A percentile compares a stretch with the other conserved stretches of the same genome.
Conservation (phyloP, 2,888 invertebrate species). For the Synergus umbraculus region DNA sequence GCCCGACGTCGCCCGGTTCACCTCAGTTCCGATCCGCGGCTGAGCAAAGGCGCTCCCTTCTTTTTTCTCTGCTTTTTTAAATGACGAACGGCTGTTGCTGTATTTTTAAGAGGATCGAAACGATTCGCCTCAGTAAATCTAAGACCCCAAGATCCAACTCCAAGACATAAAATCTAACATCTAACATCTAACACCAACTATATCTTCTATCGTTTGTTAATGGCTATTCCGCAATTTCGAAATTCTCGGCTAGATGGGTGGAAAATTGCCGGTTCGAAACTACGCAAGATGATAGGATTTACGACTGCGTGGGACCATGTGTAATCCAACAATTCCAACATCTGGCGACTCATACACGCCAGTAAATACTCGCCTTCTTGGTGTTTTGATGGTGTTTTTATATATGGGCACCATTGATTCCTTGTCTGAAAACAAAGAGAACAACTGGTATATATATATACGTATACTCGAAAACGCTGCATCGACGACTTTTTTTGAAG, state of each 20-base stretch:
- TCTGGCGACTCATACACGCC: slow-evolving; percentile 46
- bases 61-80: slow-evolving; percentile 1
- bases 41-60: slow-evolving; percentile 37
- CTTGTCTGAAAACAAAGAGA: slow-evolving; percentile 41
- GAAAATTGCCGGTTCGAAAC: slow-evolving; percentile 43
- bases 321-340: slow-evolving; percentile 47
- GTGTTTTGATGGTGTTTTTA: slow-evolving; percentile 46
- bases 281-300: slow-evolving; percentile 45
- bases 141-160: not conserved
- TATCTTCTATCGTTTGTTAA: slow-evolving; percentile 30
- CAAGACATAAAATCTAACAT: not conserved
- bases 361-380: slow-evolving; percentile 47
- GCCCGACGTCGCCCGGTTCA: slow-evolving; percentile 36
- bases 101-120: slow-evolving; percentile 20
- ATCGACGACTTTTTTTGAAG: slow-evolving; percentile 49
- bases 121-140: not conserved
- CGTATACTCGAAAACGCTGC: slow-evolving; percentile 19
- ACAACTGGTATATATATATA: slow-evolving; percentile 12
- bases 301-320: slow-evolving; percentile 45
- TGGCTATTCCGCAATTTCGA: slow-evolving; percentile 45
- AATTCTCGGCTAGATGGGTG: slow-evolving; percentile 42
- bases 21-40: slow-evolving; percentile 35
- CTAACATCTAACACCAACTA: not conserved
- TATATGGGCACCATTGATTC: slow-evolving; percentile 52
- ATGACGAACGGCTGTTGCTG: slow-evolving; percentile 4